These are phyloP conservation scores for Oscheius myriophilus DNA, from an alignment of 2,888 invertebrate genomes.

Conservation along the genomic window DNA sequence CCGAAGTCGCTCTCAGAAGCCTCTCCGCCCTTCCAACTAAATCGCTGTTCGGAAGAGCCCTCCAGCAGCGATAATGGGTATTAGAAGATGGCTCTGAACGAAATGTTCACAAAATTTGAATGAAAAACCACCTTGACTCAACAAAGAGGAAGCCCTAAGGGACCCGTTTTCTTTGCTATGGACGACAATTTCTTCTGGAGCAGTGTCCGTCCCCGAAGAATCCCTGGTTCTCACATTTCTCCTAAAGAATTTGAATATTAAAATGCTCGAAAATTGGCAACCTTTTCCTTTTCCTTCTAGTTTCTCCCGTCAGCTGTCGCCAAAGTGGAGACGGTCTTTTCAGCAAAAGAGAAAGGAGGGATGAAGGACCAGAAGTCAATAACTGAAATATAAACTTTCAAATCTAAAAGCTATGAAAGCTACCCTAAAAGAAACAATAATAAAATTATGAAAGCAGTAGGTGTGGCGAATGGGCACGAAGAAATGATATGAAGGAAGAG, in stretches of 20 bases:
- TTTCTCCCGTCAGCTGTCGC: conserved; percentile 9
- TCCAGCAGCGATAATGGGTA: conserved; percentile 21
- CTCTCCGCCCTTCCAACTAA: conserved; percentile 38
- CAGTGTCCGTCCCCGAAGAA: conserved; percentile 25
- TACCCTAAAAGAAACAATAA: conserved; percentile 19
- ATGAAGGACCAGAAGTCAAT: conserved; percentile 6
- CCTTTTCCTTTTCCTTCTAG: conserved; percentile 11
- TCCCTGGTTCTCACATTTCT: conserved; percentile 19
- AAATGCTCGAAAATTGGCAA: too few relatives aligned
- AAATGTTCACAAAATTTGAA: background rate
- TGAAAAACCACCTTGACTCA: background rate
- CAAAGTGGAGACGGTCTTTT: conserved; percentile 1
- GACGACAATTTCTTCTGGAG: conserved; percentile 22
- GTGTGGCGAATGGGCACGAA: conserved; percentile 13
- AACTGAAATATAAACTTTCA: background rate
- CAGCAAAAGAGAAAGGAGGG: conserved; percentile 6
- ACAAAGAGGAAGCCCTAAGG: conserved; percentile 10
- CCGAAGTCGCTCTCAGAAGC: conserved; percentile 38
- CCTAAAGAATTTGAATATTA: background rate
- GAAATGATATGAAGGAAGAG: conserved; percentile 20
- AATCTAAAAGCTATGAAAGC: background rate
- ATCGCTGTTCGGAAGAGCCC: conserved; percentile 18
- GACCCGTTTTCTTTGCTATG: conserved; percentile 23
- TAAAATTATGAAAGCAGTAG: conserved; percentile 21
- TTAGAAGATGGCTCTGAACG: background rate